Base-by-base conservation (phyloP, 2,797 vertebrate genomes). In the Melanotaenia parkinsoni region DNA sequence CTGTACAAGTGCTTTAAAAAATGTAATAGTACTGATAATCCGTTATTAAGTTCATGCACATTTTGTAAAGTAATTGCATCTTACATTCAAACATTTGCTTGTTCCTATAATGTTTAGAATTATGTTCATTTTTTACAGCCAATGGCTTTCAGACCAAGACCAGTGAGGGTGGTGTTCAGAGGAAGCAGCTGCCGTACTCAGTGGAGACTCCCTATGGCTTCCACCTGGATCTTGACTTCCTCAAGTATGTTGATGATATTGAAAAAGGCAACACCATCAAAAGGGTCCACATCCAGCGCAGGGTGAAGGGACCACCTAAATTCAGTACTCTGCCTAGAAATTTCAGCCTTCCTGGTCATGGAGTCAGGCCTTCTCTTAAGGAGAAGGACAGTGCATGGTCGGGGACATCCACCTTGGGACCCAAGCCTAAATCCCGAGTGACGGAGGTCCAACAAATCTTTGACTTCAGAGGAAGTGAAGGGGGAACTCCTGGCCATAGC, bases 191-290 rank as follows among this genome's bases (percentile, higher is more conserved):
- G 62, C 97, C 97, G 12, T 99, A 99, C 89, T 97, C 97, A 1
- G 95, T 99, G 86, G 98, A 99, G 94, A 99, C 98, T 0, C 98
- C 98, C 0, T 99, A 99, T 2, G 98, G 98, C 80, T 99, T 99
- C 87, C 98, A 97, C 79, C 71, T 99, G 81, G 98, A 99, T 87
- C 93, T 99, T 74, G 98, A 99, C 90, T 99, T 99, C 90, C 94
- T 99, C 66, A 99, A 99, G 79, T 99, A 98, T 24, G 98, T 99
- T 47, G 97, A 99, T 0, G 98, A 99, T 89, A 99, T 99, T 4
- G 98, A 99, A 93, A 99, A 99, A 88, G 98, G 98, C 53, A 96
- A 99, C 87, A 99, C 98, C 77, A 97, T 99, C 91, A 96, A 96
- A 85, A 95, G 96, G 86, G 95, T 99, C 53, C 96, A 97, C 77